Percentiles rank a stretch among this genome's conserved stretches.
These are phyloP conservation scores for Montipora sp. DNA, from an alignment of 64 coral and sea anemone species.

Conservation along the genomic window DNA sequence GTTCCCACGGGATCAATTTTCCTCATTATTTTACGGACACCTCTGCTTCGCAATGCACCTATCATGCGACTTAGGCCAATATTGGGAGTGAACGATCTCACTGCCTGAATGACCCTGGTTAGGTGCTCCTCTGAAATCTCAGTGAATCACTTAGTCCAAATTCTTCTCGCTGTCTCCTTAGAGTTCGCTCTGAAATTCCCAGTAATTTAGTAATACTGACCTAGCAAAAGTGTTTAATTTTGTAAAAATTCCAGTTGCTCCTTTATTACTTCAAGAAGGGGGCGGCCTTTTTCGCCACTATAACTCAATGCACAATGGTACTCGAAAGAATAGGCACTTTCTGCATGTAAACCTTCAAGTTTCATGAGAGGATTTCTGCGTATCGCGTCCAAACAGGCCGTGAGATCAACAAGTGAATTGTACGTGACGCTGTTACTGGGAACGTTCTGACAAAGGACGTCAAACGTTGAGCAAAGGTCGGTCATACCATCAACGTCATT, in stretches of 20 bases:
- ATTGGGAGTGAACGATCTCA: slow-evolving; percentile 42
- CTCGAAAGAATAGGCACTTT: neutral
- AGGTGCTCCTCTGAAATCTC: slow-evolving; percentile 47
- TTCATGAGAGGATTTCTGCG: neutral
- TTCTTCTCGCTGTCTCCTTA: slow-evolving; percentile 40
- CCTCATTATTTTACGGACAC: slow-evolving; percentile 49
- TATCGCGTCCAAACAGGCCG: neutral
- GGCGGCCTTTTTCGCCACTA: slow-evolving; percentile 24
- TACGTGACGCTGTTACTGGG: neutral
- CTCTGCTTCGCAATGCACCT: slow-evolving; percentile 63
- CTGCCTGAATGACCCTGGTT: neutral
- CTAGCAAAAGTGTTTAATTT: neutral
- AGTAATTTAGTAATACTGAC: slow-evolving; percentile 66
- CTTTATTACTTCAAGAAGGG: slow-evolving; percentile 31
- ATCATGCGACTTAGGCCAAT: slow-evolving; percentile 73
- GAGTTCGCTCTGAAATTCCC: slow-evolving; percentile 44
- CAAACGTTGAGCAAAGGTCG: neutral
- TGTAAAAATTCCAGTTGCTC: slow-evolving; percentile 52
- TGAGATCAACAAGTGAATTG: neutral
- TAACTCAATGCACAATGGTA: neutral
- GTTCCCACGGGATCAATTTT: slow-evolving; percentile 71
- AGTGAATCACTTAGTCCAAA: slow-evolving; percentile 28
- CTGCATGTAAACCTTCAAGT: neutral
- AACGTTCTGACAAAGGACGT: neutral
- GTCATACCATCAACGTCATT: neutral